These are phyloP conservation scores for Germaria angustata DNA, from an alignment of 2,888 invertebrate genomes.

Conservation along the genomic window DNA sequence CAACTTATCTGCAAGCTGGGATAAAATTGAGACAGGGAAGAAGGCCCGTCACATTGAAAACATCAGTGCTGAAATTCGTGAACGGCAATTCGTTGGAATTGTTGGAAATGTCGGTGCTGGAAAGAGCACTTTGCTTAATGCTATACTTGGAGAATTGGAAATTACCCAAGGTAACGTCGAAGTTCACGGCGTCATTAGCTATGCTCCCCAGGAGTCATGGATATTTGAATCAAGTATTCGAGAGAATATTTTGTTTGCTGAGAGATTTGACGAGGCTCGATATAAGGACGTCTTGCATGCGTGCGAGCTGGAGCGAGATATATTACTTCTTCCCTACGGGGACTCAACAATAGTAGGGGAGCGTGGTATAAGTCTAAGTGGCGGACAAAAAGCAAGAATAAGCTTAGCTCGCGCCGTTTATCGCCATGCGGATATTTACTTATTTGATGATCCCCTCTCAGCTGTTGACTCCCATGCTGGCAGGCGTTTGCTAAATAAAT, in stretches of 20 bases:
- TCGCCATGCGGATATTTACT: slow-evolving; percentile 86
- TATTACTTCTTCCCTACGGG: slow-evolving; percentile 82
- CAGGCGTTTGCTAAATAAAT: slow-evolving; percentile 86
- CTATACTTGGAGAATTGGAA: slow-evolving; percentile 87
- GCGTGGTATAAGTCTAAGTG: slow-evolving; percentile 86
- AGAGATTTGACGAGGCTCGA: slow-evolving; percentile 82
- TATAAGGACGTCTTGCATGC: slow-evolving; percentile 81
- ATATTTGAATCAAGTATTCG: slow-evolving; percentile 88
- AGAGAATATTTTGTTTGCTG: slow-evolving; percentile 96
- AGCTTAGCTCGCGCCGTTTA: slow-evolving; percentile 88
- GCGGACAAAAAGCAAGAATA: slow-evolving; percentile 88
- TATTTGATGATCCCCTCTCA: slow-evolving; percentile 89
- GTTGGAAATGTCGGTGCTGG: slow-evolving; percentile 89
- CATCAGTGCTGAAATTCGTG: slow-evolving; percentile 80
- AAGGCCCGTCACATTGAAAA: slow-evolving; percentile 73
- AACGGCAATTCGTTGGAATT: slow-evolving; percentile 80
- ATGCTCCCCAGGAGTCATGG: slow-evolving; percentile 93
- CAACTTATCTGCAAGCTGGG: slow-evolving; percentile 82
- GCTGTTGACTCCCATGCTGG: slow-evolving; percentile 90
- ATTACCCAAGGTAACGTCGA: slow-evolving; percentile 82
- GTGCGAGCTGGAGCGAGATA: slow-evolving; percentile 84
- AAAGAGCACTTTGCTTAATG: slow-evolving; percentile 86
- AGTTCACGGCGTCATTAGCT: slow-evolving; percentile 85
- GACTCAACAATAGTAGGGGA: slow-evolving; percentile 83
- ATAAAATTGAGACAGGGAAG: slow-evolving; percentile 72